phyloP scores from a whole-genome alignment of 2,113 vertebrate genomes.

The Ammospiza caudacuta region DNA sequence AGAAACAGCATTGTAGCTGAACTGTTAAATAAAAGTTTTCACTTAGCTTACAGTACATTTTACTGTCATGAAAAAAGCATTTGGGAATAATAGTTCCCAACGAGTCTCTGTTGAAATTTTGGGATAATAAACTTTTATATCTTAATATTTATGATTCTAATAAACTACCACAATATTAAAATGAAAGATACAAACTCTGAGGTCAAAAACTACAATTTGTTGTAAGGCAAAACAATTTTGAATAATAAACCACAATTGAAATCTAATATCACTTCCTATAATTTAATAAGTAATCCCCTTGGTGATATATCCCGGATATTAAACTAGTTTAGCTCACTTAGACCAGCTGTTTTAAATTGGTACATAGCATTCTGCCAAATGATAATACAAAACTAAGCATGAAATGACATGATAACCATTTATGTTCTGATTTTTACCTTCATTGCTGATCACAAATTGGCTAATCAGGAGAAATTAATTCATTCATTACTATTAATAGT shows the following conservation, averaged over 20 bases:
- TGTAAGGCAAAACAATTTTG: conserved; percentile 71
- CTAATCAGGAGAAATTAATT: conserved; percentile 1
- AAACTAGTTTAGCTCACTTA: conserved; percentile 68
- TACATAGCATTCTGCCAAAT: conserved; percentile 48
- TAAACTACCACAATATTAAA: conserved; percentile 71
- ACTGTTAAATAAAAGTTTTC: conserved; percentile 42
- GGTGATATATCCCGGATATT: conserved; percentile 74
- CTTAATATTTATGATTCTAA: conserved; percentile 75
- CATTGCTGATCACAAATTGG: neutral
- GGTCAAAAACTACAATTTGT: conserved; percentile 71
- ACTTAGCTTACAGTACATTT: conserved; percentile 61
- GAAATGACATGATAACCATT: conserved; percentile 6
- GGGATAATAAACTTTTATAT: conserved; percentile 63
- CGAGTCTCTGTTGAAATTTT: conserved; percentile 53
- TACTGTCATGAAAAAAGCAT: conserved; percentile 62
- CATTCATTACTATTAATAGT: neutral
- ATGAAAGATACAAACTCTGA: conserved; percentile 64
- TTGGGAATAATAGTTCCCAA: conserved; percentile 57
- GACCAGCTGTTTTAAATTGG: conserved; percentile 75
- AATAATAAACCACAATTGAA: conserved; percentile 70
- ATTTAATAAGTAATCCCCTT: conserved; percentile 73
- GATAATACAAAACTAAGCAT: conserved; percentile 55
- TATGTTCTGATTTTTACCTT: conserved; percentile 18
- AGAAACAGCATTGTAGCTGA: conserved; percentile 17
- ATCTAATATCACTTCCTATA: conserved; percentile 71